Base-by-base conservation (phyloP, 2,113 vertebrate genomes). In the Tenrec ecaudatus region DNA sequence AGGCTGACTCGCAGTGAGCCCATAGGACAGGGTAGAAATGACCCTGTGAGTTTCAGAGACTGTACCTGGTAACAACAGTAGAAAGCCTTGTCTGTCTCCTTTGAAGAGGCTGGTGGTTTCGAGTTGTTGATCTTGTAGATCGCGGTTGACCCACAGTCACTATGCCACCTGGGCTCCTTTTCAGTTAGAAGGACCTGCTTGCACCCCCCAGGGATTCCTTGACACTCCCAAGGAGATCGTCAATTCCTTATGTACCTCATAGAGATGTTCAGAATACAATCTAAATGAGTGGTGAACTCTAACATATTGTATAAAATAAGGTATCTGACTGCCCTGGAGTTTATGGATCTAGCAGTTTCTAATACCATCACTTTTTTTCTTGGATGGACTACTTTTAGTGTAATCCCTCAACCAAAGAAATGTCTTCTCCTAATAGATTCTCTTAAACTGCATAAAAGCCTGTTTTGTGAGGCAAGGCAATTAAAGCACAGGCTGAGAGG, bases 401-500 rank as follows among this genome's bases (percentile, higher is more conserved):
- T 76, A 89, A 73, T 91, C 81, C 58, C 86, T 94, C 47, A 81
- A 90, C 64, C 47, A 73, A 86, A 95, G 88, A 93, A 90, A 93
- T 73, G 40, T 69, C 60, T 96, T 88, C 1, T 0, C 23, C 15
- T n/a, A 76, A 96, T 86, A 8, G 4, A 95, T 94, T 94, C 88
- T 82, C 62, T 93, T 89, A 88, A 93, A 93, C 81, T 60, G 82
- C 88, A 43, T 47, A n/a, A 20, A 9, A 94, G 75, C 5, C 40
- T 84, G 81, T 91, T 96, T 94, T 89, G 40, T 57, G 77, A 92
- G 33, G 57, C 88, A 89, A 93, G 66, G 73, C 90, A 91, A 88
- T 77, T 88, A 93, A 94, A 93, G 53, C 14, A 0, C 73, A 62
- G n/a, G 40, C n/a, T 83, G 27, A 9, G 47, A 53, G 47, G 47